Percentiles rank a stretch among this genome's conserved stretches.
These are phyloP conservation scores for Drosophila borealis DNA, from an alignment of 2,888 invertebrate species.

Conservation along the genomic window DNA sequence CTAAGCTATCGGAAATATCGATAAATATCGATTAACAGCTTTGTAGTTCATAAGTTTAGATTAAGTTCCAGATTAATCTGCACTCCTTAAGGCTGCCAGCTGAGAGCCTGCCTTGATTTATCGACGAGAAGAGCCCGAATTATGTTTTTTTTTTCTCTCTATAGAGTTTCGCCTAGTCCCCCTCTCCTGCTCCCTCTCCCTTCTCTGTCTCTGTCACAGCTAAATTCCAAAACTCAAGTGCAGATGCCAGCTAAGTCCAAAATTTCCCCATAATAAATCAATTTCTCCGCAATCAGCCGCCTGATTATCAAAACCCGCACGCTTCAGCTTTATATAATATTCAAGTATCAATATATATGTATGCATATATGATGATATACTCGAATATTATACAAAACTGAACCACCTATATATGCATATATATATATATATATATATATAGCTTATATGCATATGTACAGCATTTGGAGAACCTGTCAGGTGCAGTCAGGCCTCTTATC, in stretches of 20 bases:
- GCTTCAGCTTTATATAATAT: conserved; percentile 1
- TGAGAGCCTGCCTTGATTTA: too few relatives aligned
- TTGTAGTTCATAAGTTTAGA: too few relatives aligned
- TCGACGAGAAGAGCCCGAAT: too few relatives aligned
- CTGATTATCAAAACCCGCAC: conserved; percentile 8
- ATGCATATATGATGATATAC: background rate
- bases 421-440: background rate
- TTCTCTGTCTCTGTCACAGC: too few relatives aligned
- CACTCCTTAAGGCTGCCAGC: too few relatives aligned
- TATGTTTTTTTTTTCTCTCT: too few relatives aligned
- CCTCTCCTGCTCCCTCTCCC: too few relatives aligned
- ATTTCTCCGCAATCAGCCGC: conserved; percentile 39
- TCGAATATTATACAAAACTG: too few relatives aligned
- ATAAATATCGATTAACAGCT: too few relatives aligned
- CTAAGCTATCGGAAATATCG: too few relatives aligned
- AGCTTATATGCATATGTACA: conserved; percentile 7
- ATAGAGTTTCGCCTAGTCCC: too few relatives aligned
- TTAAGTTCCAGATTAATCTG: too few relatives aligned
- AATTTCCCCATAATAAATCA: conserved; percentile 17
- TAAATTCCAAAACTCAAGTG: background rate
- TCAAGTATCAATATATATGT: background rate
- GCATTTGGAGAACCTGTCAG: conserved; percentile 5
- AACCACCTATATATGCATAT: background rate
- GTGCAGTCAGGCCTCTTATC: conserved; percentile 41
- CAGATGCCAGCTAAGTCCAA: background rate